Evolutionary conservation across 2,888 invertebrate species (phyloP).

Genomic region (Odontocolon sp.): DNA sequence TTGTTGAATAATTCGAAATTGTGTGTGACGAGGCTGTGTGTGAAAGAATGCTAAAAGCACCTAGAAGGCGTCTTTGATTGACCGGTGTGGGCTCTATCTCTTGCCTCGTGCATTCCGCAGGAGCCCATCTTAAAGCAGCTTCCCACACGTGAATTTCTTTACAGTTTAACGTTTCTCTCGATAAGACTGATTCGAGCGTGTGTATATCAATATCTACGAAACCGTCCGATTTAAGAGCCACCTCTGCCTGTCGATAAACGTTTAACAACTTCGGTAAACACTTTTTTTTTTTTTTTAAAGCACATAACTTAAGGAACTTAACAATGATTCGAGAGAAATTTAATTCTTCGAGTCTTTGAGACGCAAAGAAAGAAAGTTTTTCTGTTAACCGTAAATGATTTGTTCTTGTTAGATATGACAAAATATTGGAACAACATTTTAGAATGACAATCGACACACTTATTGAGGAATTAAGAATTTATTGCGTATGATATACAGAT

Average conservation of each 20-base stretch:
- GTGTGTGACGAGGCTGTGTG: neutral
- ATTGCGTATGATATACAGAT: slow-evolving; percentile 51
- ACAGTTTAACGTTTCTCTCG: slow-evolving; percentile 96
- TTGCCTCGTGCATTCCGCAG: slow-evolving; percentile 92
- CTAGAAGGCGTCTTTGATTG: slow-evolving; percentile 82
- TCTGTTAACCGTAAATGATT: no score
- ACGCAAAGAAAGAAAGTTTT: no score
- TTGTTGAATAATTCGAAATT: neutral
- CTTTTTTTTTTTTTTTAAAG: no score
- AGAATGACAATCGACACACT: slow-evolving; percentile 5
- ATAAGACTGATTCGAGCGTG: slow-evolving; percentile 94
- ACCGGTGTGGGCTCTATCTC: slow-evolving; percentile 91
- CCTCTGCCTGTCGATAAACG: slow-evolving; percentile 89
- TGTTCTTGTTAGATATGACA: no score
- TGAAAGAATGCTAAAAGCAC: slow-evolving; percentile 62
- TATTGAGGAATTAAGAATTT: slow-evolving; percentile 18
- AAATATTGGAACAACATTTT: no score
- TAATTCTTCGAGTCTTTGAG: no score
- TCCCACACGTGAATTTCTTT: slow-evolving; percentile 95
- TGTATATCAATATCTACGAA: slow-evolving; percentile 97
- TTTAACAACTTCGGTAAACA: slow-evolving; percentile 9
- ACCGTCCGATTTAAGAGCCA: slow-evolving; percentile 97
- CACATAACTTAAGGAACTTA: no score
- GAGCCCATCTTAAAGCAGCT: slow-evolving; percentile 96
- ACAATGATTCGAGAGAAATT: no score